phyloP scores from a whole-genome alignment of 2,113 vertebrate species.

The Dromaius novaehollandiae region DNA sequence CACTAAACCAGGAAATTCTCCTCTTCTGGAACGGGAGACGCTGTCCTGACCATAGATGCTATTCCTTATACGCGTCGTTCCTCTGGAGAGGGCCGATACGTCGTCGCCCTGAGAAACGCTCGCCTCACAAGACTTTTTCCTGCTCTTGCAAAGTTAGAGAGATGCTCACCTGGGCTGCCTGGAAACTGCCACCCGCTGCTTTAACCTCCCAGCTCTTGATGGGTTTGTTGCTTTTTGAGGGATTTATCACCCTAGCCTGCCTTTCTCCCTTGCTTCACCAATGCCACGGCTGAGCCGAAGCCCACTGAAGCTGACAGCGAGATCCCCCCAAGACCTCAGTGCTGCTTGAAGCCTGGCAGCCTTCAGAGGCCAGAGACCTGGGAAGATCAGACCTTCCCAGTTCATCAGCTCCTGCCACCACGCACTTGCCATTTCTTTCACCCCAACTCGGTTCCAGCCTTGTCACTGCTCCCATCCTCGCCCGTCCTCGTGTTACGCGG shows the following conservation, averaged over 20 bases:
- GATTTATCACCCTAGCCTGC: background rate
- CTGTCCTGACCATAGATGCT: background rate
- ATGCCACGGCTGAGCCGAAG: background rate
- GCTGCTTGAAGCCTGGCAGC: too few relatives aligned
- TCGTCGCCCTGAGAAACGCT: background rate
- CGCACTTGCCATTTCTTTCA: background rate
- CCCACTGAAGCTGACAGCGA: background rate
- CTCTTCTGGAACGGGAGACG: background rate
- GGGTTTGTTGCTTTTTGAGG: background rate
- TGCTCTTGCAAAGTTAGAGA: background rate
- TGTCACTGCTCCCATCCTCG: background rate
- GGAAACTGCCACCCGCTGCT: fast-evolving
- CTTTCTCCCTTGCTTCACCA: background rate
- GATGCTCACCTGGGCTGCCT: background rate
- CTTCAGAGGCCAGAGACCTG: too few relatives aligned
- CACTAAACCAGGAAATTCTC: background rate
- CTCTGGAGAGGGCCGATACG: background rate
- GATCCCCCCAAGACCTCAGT: background rate
- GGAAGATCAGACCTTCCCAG: too few relatives aligned
- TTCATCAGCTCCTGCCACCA: background rate
- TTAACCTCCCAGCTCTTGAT: background rate
- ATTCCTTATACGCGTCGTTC: background rate
- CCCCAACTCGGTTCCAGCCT: background rate
- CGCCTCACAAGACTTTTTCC: background rate
- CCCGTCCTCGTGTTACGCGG: background rate